Evolutionary conservation across 2,888 invertebrate species (phyloP).

Genomic region (Tenodera sinensis): DNA sequence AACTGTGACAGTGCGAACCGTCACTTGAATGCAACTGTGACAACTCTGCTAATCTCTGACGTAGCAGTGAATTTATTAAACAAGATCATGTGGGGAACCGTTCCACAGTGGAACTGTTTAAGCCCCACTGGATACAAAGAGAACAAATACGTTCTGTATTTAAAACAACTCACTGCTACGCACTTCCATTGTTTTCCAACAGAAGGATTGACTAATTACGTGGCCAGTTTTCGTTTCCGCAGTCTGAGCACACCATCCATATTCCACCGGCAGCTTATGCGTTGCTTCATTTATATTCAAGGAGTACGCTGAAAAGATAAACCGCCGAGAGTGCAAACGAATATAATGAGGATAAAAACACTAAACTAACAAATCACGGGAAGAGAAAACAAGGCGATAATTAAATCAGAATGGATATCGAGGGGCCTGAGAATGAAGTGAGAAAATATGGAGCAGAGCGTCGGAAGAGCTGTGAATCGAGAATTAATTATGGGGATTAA

Average conservation of each 20-base stretch:
- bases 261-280: not conserved
- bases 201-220: not conserved
- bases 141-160: not conserved
- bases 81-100: not conserved
- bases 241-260: not conserved
- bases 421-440: not conserved
- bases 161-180: not conserved
- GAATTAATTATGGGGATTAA: constrained; percentile 9
- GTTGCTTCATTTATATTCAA: not conserved
- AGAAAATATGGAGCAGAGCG: not conserved
- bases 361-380: not conserved
- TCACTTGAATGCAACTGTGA: no score
- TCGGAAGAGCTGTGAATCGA: not conserved
- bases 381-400: not conserved
- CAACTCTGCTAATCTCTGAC: no score
- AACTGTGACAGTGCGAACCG: no score
- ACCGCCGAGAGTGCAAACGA: not conserved
- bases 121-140: not conserved
- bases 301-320: not conserved
- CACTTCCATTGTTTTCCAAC: not conserved
- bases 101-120: not conserved
- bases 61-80: not conserved
- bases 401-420: not conserved
- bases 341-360: not conserved
- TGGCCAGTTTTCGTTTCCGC: not conserved